These are phyloP conservation scores for Sebastes kiyomatsui DNA, from an alignment of 2,797 vertebrate genomes.

Conservation along the genomic window DNA sequence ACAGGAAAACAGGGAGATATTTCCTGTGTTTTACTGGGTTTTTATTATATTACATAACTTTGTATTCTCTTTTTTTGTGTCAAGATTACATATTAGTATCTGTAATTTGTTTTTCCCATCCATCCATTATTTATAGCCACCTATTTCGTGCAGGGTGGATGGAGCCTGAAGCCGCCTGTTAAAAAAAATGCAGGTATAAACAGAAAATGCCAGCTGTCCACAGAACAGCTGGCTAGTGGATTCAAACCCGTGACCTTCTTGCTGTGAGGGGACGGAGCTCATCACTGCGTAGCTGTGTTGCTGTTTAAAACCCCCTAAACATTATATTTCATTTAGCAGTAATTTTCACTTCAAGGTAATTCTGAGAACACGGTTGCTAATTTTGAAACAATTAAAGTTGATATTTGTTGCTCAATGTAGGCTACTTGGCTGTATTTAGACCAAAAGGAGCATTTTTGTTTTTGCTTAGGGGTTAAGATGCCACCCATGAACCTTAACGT, in stretches of 20 bases:
- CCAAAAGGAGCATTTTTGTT: not conserved
- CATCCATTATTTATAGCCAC: not conserved
- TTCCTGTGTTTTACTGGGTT: not conserved
- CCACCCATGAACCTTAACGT: fast-evolving
- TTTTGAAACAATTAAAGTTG: not conserved
- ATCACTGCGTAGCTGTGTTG: not conserved
- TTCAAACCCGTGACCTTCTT: not conserved
- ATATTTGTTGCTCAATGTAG: not conserved
- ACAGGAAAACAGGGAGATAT: not conserved
- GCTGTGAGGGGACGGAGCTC: not conserved
- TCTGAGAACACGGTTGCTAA: not conserved
- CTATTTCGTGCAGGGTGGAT: not conserved
- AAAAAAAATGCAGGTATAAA: not conserved
- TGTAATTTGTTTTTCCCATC: not conserved
- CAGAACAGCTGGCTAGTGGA: not conserved
- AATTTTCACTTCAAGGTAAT: not conserved
- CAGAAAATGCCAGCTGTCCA: not conserved
- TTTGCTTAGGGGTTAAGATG: no score
- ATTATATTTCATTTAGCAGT: not conserved
- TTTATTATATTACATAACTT: not conserved
- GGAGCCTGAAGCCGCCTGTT: not conserved
- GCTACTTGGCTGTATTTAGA: not conserved
- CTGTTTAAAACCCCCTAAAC: not conserved
- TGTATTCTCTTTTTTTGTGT: not conserved
- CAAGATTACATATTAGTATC: not conserved